These are phyloP conservation scores for Mythimna loreyi DNA, from an alignment of 2,888 invertebrate genomes.

Conservation along the genomic window DNA sequence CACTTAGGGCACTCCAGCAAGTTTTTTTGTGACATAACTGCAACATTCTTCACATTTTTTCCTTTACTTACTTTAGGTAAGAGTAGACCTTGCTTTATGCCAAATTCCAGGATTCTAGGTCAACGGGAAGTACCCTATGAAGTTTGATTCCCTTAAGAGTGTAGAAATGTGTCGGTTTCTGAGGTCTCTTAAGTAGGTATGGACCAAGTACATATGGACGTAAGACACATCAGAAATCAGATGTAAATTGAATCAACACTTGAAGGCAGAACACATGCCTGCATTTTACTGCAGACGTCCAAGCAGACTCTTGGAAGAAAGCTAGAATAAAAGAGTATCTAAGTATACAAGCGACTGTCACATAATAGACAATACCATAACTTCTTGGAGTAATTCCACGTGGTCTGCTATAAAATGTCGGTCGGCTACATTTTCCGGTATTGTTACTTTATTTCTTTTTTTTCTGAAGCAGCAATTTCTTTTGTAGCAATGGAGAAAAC, in stretches of 20 bases:
- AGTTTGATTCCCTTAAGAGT: too few relatives aligned
- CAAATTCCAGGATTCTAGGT: too few relatives aligned
- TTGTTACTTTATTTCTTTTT: neutral
- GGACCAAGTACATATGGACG: too few relatives aligned
- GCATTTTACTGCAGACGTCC: neutral
- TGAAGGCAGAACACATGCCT: neutral
- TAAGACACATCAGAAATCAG: neutral
- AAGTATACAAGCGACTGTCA: neutral
- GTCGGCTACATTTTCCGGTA: neutral
- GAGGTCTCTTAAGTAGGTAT: too few relatives aligned
- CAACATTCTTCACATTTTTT: too few relatives aligned
- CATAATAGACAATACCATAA: conserved; percentile 2
- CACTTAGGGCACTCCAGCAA: too few relatives aligned
- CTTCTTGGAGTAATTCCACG: neutral
- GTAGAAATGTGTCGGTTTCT: too few relatives aligned
- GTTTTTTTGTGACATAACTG: too few relatives aligned
- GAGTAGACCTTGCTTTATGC: too few relatives aligned
- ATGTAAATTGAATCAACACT: neutral
- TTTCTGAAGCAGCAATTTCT: conserved; percentile 12
- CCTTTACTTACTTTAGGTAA: too few relatives aligned
- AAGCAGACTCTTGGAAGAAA: neutral
- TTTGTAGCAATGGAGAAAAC: neutral
- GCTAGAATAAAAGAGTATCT: neutral
- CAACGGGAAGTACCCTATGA: too few relatives aligned
- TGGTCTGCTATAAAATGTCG: conserved; percentile 11